phyloP scores from a whole-genome alignment of 2,113 vertebrate genomes.

The Gadus chalcogrammus region DNA sequence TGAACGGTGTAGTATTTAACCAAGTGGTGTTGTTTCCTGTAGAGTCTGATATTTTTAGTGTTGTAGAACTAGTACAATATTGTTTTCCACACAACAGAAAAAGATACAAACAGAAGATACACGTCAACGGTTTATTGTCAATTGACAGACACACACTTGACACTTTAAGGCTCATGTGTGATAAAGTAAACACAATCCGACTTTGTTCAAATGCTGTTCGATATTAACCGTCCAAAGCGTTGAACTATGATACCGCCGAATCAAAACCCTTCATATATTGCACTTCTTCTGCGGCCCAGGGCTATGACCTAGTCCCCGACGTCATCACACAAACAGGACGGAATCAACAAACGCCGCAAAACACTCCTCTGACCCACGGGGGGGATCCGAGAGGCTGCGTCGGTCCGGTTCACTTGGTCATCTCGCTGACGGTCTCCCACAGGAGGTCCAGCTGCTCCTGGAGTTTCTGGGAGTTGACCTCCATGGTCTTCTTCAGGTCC shows the following conservation, averaged over 20 bases:
- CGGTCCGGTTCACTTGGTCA: slow-evolving; percentile 35
- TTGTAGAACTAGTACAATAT: neutral
- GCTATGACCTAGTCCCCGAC: too few relatives aligned
- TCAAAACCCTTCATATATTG: slow-evolving; percentile 9
- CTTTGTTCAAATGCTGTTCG: neutral
- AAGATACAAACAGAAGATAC: neutral
- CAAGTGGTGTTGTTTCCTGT: too few relatives aligned
- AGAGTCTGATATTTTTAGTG: too few relatives aligned
- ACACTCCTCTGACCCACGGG: too few relatives aligned
- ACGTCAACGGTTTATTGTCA: slow-evolving; percentile 23
- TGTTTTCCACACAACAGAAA: neutral
- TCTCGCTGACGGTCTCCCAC: slow-evolving; percentile 53
- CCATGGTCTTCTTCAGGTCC: slow-evolving; percentile 44
- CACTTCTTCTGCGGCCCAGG: slow-evolving; percentile 1
- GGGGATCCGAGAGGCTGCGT: neutral
- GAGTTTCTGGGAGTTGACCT: slow-evolving; percentile 48
- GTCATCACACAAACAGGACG: too few relatives aligned
- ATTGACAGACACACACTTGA: slow-evolving; percentile 2
- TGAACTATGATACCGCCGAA: slow-evolving; percentile 18
- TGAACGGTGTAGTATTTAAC: too few relatives aligned
- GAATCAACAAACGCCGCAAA: too few relatives aligned
- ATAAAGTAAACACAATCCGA: slow-evolving; percentile 15
- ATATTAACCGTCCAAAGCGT: neutral
- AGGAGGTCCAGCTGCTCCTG: slow-evolving; percentile 36
- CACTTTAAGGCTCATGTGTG: slow-evolving; percentile 6